phyloP scores from a whole-genome alignment of 1,140 invertebrate genomes.

The Zaprionus capensis region DNA sequence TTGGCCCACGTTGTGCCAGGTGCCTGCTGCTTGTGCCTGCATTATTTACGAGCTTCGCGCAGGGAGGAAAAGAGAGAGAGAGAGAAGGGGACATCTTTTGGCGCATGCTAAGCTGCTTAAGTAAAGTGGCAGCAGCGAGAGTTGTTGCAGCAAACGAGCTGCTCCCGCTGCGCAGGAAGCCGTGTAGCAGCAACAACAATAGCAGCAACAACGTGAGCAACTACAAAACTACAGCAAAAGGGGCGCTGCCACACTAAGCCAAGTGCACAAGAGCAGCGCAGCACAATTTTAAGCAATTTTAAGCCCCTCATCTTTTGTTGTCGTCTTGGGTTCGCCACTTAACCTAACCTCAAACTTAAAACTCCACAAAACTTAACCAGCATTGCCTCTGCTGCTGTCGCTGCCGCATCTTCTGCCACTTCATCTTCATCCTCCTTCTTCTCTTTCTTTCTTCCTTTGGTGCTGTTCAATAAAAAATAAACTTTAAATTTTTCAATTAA shows the following conservation, averaged over 20 bases:
- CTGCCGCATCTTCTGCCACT: not conserved
- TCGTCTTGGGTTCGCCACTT: constrained; percentile 39
- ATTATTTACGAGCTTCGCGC: constrained; percentile 52
- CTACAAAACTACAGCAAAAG: constrained; percentile 1
- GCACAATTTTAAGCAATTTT: constrained; percentile 44
- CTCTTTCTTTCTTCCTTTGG: not conserved
- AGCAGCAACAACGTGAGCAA: not conserved
- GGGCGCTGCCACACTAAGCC: constrained; percentile 52
- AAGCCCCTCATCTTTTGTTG: constrained; percentile 36
- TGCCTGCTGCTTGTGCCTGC: constrained; percentile 15
- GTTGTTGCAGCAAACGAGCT: constrained; percentile 32
- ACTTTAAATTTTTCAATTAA: constrained; percentile 78
- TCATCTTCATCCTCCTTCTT: not conserved
- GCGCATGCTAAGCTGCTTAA: constrained; percentile 57
- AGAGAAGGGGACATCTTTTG: constrained; percentile 18
- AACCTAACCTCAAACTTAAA: constrained; percentile 34
- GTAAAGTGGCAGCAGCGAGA: constrained; percentile 45
- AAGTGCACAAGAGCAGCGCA: constrained; percentile 37
- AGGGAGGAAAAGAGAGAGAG: not conserved
- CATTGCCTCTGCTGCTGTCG: not conserved
- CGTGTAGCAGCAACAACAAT: constrained; percentile 41
- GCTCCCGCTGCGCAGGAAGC: constrained; percentile 52
- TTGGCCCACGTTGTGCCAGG: constrained; percentile 9
- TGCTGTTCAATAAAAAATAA: constrained; percentile 71
- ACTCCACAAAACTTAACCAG: constrained; percentile 11